Evolutionary conservation across 2,888 invertebrate genomes (phyloP), one percentile per base, ranked within the genome.

Genomic region (Globia sparganii): DNA sequence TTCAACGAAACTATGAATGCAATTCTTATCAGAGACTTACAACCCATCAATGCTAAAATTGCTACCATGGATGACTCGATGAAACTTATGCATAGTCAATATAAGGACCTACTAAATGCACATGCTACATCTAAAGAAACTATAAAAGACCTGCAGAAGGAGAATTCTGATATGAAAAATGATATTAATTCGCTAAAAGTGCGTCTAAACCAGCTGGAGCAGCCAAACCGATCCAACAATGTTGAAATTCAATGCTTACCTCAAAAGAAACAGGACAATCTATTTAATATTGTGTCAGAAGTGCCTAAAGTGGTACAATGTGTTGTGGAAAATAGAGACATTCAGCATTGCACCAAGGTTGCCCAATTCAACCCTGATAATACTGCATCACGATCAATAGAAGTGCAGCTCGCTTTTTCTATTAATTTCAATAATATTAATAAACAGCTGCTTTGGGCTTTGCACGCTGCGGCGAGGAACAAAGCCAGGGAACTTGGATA

Each of bases 401-500:
- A 21, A 68, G 18, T 69, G n/a, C 69, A 34, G 43, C 18, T 43
- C 8, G 13, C 71, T n/a, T 65, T 67, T 31, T 40, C 40, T 9
- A 25, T 67, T 9, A 25, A 43, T 43, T 43, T 28, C 0, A 28
- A 43, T 65, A 40, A 40, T 18, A 65, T 25, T 46, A 66, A 31
- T 67, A 67, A 9, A 49, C 49, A 49, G 25, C 8, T 49, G 49
- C 49, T 49, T 25, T 49, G 49, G 25, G 15, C 46, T 67, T 31
- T 67, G 15, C 31, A 49, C 25, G 46, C 31, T 67, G 66, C 66
- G 1, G 43, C 43, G 6, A 43, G 43, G 43, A 46, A 8, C 25
- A 66, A 31, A 25, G 66, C 66, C 21, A 66, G 46, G 15, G 31
- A 66, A 66, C 46, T 66, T 49, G 67, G 31, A 31, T 70, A 62